Evolutionary conservation across 2,113 vertebrate genomes (phyloP).

Genomic region (Sceloporus tristichus): DNA sequence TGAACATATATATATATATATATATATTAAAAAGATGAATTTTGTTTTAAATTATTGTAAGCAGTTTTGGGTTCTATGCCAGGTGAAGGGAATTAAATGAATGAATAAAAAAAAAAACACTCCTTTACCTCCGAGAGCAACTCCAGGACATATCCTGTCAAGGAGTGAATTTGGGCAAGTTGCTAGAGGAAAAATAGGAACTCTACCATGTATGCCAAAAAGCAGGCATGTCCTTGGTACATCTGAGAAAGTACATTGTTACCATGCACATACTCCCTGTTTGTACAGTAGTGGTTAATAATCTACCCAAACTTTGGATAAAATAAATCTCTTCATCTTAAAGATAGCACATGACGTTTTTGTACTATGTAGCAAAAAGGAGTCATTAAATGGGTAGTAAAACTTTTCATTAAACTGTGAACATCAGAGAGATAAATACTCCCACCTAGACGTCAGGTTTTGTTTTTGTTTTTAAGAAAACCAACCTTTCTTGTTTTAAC

Average conservation of each 20-base stretch:
- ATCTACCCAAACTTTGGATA: too few relatives aligned
- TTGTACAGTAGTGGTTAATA: too few relatives aligned
- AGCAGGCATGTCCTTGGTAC: too few relatives aligned
- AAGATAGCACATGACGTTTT: not conserved
- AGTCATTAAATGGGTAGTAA: not conserved
- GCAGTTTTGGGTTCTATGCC: too few relatives aligned
- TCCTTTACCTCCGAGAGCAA: too few relatives aligned
- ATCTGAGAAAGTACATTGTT: not conserved
- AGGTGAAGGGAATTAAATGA: too few relatives aligned
- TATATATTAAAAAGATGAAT: too few relatives aligned
- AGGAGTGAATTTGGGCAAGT: too few relatives aligned
- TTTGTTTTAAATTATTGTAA: too few relatives aligned
- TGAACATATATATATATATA: too few relatives aligned
- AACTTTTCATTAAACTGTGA: not conserved
- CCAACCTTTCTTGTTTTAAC: conserved; percentile 33
- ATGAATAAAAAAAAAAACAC: not conserved
- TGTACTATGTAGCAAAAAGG: not conserved
- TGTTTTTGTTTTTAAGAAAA: not conserved
- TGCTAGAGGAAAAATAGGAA: not conserved
- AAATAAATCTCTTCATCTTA: not conserved
- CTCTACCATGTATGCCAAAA: not conserved
- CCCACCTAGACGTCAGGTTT: not conserved
- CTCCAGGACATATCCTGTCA: not conserved
- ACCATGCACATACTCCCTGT: rapidly evolving
- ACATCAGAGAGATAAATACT: not conserved